Percentiles rank a stretch among this genome's conserved stretches.
Conservation (phyloP, 2,113 vertebrate species). For the Phylloscopus trochilus region DNA sequence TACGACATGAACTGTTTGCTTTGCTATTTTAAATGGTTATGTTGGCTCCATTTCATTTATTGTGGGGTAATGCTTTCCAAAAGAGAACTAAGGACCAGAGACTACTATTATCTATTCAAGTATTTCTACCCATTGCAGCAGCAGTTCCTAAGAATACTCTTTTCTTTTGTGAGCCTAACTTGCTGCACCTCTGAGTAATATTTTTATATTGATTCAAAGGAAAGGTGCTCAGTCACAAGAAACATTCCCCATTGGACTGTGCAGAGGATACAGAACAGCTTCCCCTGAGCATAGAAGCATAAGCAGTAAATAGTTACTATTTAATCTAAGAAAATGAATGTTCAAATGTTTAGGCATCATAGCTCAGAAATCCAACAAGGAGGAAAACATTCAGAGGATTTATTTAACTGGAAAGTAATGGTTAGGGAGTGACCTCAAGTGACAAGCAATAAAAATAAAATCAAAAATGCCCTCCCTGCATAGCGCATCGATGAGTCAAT, state of each 20-base stretch:
- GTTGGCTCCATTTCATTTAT: slow-evolving; percentile 16
- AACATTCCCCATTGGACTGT: not conserved
- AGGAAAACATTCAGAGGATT: not conserved
- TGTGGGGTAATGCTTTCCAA: slow-evolving; percentile 12
- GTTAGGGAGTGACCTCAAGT: not conserved
- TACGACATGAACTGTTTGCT: slow-evolving; percentile 52
- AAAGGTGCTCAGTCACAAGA: not conserved
- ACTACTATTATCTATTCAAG: not conserved
- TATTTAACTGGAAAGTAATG: not conserved
- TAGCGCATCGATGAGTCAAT: not conserved
- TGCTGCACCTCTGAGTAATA: not conserved
- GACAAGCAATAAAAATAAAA: not conserved
- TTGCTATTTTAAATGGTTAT: slow-evolving; percentile 50
- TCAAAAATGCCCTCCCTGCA: not conserved
- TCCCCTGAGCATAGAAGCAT: not conserved
- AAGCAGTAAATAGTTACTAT: slow-evolving; percentile 8
- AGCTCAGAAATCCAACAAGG: not conserved
- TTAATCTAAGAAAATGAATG: not conserved
- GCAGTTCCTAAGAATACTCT: not conserved
- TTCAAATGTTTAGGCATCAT: not conserved
- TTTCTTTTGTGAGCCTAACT: not conserved
- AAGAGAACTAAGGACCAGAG: not conserved
- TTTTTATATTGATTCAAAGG: not conserved
- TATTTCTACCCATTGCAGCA: not conserved
- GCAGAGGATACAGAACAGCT: not conserved